A percentile compares a stretch with the other conserved stretches of the same genome.
These are phyloP conservation scores for Ditula angustiorana DNA, from an alignment of 2,888 invertebrate species.

Conservation along the genomic window DNA sequence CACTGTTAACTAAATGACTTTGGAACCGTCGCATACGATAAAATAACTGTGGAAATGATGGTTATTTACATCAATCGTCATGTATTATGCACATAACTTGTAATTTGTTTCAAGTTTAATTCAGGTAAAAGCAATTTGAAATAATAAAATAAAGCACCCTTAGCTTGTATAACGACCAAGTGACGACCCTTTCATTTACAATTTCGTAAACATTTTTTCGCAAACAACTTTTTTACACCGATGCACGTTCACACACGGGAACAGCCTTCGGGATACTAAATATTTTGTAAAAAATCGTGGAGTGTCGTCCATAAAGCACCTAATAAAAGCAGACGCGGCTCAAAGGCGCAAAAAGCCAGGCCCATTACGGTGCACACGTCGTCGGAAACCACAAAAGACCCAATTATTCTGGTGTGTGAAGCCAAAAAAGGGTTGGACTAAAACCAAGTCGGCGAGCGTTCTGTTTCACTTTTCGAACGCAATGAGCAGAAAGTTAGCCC, in stretches of 20 bases:
- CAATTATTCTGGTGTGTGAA: constrained; percentile 75
- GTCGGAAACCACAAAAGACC: constrained; percentile 77
- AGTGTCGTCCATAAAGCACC: constrained; percentile 56
- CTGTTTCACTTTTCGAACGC: constrained; percentile 61
- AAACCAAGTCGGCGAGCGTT: constrained; percentile 65
- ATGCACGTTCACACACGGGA: not conserved
- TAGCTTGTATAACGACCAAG: not conserved
- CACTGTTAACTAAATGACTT: not conserved
- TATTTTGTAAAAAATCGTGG: constrained; percentile 53
- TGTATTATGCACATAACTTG: not conserved
- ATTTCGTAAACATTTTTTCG: not conserved
- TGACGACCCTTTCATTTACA: not conserved
- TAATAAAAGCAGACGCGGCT: constrained; percentile 61
- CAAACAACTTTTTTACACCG: not conserved
- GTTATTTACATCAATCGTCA: not conserved
- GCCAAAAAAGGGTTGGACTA: constrained; percentile 73
- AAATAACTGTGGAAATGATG: not conserved
- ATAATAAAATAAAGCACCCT: not conserved
- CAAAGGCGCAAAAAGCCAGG: constrained; percentile 70
- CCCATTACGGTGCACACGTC: constrained; percentile 72
- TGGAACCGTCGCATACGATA: not conserved
- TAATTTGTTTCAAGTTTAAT: not conserved
- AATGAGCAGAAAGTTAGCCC: constrained; percentile 44
- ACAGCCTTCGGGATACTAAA: constrained; percentile 49
- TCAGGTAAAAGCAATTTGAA: not conserved